A percentile compares a stretch with the other conserved stretches of the same genome.
These are phyloP conservation scores for Anguilla rostrata DNA, from an alignment of 2,113 vertebrate genomes.

Conservation along the genomic window DNA sequence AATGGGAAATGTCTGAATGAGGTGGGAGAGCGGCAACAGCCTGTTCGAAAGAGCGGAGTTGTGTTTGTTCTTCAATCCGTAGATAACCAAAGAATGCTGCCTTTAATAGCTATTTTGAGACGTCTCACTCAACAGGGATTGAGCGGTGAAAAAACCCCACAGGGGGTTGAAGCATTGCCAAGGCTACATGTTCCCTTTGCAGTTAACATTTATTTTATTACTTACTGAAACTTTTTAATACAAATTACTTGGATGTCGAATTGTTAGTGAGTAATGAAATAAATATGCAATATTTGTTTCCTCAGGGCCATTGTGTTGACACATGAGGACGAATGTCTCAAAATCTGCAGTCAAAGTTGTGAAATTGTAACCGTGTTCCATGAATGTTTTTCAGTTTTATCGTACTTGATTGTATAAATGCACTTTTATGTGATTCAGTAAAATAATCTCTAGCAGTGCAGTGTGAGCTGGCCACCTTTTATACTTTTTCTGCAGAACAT, in stretches of 20 bases:
- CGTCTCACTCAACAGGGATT: neutral
- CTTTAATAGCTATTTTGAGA: conserved; percentile 16
- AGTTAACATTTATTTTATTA: too few species aligned
- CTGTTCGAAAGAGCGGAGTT: conserved; percentile 17
- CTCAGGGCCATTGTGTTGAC: too few species aligned
- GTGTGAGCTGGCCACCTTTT: neutral
- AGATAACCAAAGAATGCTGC: conserved; percentile 53
- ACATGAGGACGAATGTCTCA: too few species aligned
- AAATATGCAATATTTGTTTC: too few species aligned
- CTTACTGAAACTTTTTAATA: too few species aligned
- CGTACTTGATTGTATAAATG: neutral
- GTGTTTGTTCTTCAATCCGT: conserved; percentile 38
- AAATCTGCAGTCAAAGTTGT: too few species aligned
- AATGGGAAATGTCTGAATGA: neutral
- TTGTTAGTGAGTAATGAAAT: too few species aligned
- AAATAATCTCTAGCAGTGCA: neutral
- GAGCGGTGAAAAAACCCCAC: neutral
- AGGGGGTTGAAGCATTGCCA: neutral
- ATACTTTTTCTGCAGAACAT: neutral
- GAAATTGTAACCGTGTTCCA: too few species aligned
- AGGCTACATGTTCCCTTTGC: neutral
- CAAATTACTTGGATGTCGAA: too few species aligned
- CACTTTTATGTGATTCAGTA: neutral
- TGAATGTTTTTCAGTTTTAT: neutral
- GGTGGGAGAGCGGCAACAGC: conserved; percentile 32